Conservation (phyloP, 2,888 invertebrate genomes). For the Rhingia campestris region DNA sequence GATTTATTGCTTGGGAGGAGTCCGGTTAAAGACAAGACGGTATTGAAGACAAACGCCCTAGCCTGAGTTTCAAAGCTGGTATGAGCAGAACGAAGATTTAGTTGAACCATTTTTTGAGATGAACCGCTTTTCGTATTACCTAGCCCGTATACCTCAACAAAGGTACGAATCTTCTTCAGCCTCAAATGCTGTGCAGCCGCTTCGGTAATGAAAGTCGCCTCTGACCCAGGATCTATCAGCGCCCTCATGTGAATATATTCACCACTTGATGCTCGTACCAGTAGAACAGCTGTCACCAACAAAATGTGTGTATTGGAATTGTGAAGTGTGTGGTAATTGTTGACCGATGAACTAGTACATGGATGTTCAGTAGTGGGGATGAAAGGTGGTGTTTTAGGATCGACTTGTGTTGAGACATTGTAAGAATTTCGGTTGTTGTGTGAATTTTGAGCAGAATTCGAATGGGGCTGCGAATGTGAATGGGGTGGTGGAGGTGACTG, state of each 20-base stretch:
- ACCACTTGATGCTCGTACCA: neutral
- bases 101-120: constrained; percentile 2
- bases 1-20: constrained; percentile 5
- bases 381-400: constrained; percentile 3
- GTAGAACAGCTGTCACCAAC: constrained; percentile 5
- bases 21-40: constrained; percentile 1
- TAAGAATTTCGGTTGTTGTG: neutral
- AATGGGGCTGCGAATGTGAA: neutral
- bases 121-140: constrained; percentile 8
- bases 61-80: neutral
- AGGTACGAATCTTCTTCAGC: neutral
- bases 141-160: constrained; percentile 1
- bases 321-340: neutral
- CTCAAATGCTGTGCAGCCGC: constrained; percentile 8
- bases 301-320: neutral
- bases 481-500: neutral
- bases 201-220: constrained; percentile 24
- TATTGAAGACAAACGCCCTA: constrained; percentile 6
- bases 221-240: constrained; percentile 7
- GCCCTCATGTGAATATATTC: neutral
- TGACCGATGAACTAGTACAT: neutral
- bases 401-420: neutral
- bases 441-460: neutral
- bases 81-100: constrained; percentile 4
- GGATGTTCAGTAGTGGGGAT: neutral